These are phyloP conservation scores for Xiphorhynchus elegans DNA, from an alignment of 2,113 vertebrate genomes.

Conservation along the genomic window DNA sequence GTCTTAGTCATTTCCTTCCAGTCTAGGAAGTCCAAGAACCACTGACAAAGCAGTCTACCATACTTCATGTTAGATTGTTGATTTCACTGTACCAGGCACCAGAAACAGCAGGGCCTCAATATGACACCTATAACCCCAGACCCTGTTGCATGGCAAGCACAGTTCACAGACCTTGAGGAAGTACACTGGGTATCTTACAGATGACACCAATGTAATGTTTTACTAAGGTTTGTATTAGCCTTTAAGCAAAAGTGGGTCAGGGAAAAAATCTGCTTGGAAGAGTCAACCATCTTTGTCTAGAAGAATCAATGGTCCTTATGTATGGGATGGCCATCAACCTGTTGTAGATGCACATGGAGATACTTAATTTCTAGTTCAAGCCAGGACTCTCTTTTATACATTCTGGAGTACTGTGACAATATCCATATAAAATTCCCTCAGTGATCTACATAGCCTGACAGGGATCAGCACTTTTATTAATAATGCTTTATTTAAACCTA, in stretches of 20 bases:
- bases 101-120: background rate
- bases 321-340: background rate
- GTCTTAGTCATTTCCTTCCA: constrained; percentile 28
- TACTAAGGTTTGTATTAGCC: background rate
- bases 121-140: rapidly evolving
- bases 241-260: background rate
- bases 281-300: background rate
- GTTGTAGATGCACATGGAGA: background rate
- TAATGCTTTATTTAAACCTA: background rate
- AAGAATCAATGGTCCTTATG: background rate
- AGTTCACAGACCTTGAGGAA: background rate
- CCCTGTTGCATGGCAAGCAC: background rate
- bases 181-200: background rate
- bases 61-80: background rate
- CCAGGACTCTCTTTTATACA: background rate
- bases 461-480: constrained; percentile 14
- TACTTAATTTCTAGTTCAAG: background rate
- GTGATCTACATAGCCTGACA: background rate
- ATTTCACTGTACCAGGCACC: background rate
- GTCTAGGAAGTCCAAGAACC: background rate
- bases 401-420: background rate
- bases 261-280: background rate
- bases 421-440: background rate
- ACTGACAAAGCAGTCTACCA: background rate
- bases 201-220: background rate